Percentiles rank a stretch among this genome's conserved stretches.
Conservation (phyloP, 2,797 vertebrate species). For the Bufotes viridis region DNA sequence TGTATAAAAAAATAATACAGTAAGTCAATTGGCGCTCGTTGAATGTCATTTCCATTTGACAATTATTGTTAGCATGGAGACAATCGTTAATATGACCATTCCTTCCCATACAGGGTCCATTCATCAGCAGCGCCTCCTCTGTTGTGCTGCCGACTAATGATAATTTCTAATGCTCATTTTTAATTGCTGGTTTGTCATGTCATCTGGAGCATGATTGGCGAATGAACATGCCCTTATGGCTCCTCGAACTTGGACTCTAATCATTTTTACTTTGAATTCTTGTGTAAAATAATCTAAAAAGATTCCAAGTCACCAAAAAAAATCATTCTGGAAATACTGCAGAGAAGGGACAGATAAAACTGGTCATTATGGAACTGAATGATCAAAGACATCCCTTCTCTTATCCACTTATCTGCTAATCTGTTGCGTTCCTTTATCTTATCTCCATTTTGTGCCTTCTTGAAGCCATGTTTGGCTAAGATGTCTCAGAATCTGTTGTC, state of each 20-base stretch:
- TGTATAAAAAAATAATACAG: too few relatives aligned
- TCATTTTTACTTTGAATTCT: neutral
- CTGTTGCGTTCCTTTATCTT: neutral
- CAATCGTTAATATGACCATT: too few relatives aligned
- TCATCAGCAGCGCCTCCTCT: too few relatives aligned
- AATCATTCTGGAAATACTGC: neutral
- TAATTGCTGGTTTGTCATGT: too few relatives aligned
- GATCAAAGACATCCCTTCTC: constrained; percentile 34
- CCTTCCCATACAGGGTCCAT: too few relatives aligned
- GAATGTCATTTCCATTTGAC: too few relatives aligned
- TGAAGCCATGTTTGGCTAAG: constrained; percentile 26
- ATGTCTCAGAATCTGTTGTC: constrained; percentile 10
- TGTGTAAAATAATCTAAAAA: neutral
- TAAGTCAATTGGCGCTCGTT: too few relatives aligned
- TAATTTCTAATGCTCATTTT: too few relatives aligned
- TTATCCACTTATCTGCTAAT: constrained; percentile 35
- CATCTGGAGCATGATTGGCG: too few relatives aligned
- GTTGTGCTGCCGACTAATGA: too few relatives aligned
- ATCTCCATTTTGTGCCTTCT: constrained; percentile 23
- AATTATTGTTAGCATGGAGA: too few relatives aligned
- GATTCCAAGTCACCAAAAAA: neutral
- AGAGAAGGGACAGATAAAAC: neutral
- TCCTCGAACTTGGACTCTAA: neutral
- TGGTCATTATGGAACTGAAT: constrained; percentile 7
- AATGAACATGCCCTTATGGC: neutral